Base-by-base conservation (phyloP, 2,797 vertebrate species). In the Hippocampus kuda region DNA sequence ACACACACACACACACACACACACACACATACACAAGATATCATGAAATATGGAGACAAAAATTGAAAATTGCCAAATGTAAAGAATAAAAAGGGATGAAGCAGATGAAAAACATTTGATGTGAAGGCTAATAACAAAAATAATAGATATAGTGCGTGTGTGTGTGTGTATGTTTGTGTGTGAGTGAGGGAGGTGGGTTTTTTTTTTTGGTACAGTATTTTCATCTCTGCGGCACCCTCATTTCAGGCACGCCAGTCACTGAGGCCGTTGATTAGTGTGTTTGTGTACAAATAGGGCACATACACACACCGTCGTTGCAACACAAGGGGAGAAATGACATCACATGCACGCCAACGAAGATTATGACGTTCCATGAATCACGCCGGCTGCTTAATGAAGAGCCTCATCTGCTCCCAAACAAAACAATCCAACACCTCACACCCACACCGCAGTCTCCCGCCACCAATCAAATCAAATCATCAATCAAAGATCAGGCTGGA, bases 401-500 rank as follows among this genome's bases (percentile, higher is more conserved):
- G 53, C 53, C 10, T 56, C 53, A 56, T 12, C 24, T 13, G n/a
- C 5, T 24, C 2, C 86, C 79, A 90, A 88, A 88, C 83, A 24
- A 89, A 90, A 91, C 86, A 88, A 89, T 84, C 87, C 87, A 84
- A 89, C 91, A 59, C 26, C 26, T 26, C 24, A 57, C 56, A 27
- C n/a, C 26, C 26, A 59, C 26, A 59, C 57, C 46, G 24, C 24
- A 15, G 24, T 27, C 56, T 59, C 24, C 56, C 6, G 56, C 15
- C 56, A 26, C 56, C 24, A n/a, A n/a, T n/a, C n/a, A n/a, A n/a
- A n/a, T n/a, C n/a, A n/a, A n/a, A n/a, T n/a, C 13, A 30, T 59
- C 56, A 27, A 59, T 27, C 26, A 59, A 59, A 59, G 56, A 59
- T 59, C 56, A 59, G 26, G 24, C 56, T 59, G 26, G 26, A 59